These are phyloP conservation scores for Alauda arvensis DNA, from an alignment of 2,797 vertebrate genomes.

Conservation along the genomic window DNA sequence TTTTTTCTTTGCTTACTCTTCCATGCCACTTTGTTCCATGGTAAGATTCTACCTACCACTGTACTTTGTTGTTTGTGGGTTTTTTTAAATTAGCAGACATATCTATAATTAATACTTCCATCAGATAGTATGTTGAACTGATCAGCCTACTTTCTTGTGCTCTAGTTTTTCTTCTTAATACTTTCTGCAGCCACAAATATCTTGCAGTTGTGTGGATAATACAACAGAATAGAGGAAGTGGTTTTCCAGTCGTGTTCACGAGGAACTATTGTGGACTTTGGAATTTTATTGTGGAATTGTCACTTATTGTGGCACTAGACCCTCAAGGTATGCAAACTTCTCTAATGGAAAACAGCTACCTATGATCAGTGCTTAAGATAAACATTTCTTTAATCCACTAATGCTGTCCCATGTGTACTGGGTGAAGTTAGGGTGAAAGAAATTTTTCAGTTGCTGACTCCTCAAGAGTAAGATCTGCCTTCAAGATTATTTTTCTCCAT, in stretches of 20 bases:
- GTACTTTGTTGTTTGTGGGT: not conserved
- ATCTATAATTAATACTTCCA: not conserved
- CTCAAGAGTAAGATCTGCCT: not conserved
- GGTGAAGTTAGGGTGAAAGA: not conserved
- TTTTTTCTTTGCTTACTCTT: not conserved
- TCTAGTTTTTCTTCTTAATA: not conserved
- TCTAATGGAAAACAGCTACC: not conserved
- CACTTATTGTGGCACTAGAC: not conserved
- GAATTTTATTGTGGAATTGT: not conserved
- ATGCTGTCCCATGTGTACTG: not conserved
- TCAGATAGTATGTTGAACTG: not conserved
- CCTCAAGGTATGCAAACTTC: not conserved
- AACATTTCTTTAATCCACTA: not conserved
- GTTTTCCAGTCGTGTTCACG: not conserved
- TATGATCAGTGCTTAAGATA: not conserved
- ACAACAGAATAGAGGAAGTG: not conserved
- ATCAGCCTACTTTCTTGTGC: not conserved
- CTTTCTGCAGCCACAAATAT: not conserved
- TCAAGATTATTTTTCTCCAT: not conserved
- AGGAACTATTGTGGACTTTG: not conserved
- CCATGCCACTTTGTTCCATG: not conserved
- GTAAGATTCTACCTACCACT: not conserved
- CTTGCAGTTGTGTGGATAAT: not conserved
- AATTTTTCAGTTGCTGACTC: not conserved
- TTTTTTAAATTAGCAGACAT: not conserved